phyloP scores from a whole-genome alignment of 64 coral and sea anemone genomes.

The Catalaphyllia jardinei region DNA sequence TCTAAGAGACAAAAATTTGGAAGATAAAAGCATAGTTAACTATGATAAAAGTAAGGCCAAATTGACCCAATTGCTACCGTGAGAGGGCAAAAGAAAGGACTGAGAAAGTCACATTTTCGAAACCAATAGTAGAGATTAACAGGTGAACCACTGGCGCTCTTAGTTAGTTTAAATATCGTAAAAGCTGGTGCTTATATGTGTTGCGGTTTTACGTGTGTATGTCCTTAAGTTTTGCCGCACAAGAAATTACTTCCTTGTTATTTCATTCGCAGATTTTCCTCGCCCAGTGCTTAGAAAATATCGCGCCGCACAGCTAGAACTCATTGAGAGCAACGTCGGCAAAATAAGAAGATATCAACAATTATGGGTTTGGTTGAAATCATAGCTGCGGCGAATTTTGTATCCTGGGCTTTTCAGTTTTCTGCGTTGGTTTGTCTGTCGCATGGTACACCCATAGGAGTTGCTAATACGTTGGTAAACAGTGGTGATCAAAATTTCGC shows the following conservation, averaged over 20 bases:
- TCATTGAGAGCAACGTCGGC: neutral
- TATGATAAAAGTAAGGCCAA: no score
- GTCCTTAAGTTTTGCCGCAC: neutral
- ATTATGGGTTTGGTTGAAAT: neutral
- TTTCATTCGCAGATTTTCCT: constrained; percentile 23
- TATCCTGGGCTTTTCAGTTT: neutral
- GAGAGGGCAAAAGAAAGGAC: no score
- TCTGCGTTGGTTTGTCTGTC: neutral
- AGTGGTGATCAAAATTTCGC: neutral
- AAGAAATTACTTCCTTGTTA: neutral
- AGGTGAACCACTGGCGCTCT: neutral
- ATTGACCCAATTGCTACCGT: no score
- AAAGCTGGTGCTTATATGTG: neutral
- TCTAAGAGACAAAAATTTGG: no score
- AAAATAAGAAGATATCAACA: neutral
- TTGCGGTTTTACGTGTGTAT: neutral
- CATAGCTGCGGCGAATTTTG: neutral
- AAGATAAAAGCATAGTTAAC: no score
- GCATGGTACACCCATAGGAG: neutral
- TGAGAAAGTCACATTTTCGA: no score
- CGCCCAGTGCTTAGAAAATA: neutral
- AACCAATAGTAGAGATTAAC: no score
- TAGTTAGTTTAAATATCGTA: neutral
- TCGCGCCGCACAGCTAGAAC: neutral
- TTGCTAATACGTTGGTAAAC: neutral